A percentile compares a stretch with the other conserved stretches of the same genome.
phyloP scores from a whole-genome alignment of 2,888 invertebrate species.

The Drosophila colorata region DNA sequence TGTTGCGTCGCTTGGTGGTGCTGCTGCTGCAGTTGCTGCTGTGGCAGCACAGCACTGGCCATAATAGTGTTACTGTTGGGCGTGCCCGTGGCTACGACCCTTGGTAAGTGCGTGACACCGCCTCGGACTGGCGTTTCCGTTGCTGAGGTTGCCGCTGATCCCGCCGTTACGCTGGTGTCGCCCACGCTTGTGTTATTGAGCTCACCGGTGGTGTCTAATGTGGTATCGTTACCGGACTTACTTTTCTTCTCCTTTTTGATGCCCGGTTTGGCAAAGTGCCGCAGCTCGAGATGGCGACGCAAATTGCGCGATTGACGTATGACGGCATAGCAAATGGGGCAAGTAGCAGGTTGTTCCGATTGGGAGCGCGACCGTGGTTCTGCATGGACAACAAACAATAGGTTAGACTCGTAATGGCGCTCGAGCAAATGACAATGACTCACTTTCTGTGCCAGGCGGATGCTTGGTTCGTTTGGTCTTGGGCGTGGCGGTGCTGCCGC shows the following conservation, averaged over 20 bases:
- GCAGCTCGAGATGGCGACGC: constrained; percentile 86
- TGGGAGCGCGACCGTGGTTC: constrained; percentile 87
- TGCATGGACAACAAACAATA: constrained; percentile 40
- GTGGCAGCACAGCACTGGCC: constrained; percentile 67
- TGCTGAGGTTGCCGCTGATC: constrained; percentile 44
- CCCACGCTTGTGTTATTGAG: constrained; percentile 59
- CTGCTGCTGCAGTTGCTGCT: constrained; percentile 65
- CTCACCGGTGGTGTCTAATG: constrained; percentile 65
- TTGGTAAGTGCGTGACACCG: constrained; percentile 41
- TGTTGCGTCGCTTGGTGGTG: constrained; percentile 37
- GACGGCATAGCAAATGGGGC: constrained; percentile 87
- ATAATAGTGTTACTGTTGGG: constrained; percentile 55
- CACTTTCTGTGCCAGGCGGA: constrained; percentile 74
- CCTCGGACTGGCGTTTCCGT: constrained; percentile 35
- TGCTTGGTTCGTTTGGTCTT: constrained; percentile 75
- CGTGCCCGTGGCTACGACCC: constrained; percentile 57
- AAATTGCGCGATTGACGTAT: constrained; percentile 88
- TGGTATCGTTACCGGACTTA: constrained; percentile 79
- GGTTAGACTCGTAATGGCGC: constrained; percentile 2
- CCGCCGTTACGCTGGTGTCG: constrained; percentile 53
- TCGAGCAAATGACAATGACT: constrained; percentile 40
- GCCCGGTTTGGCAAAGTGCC: constrained; percentile 85
- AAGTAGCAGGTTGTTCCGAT: constrained; percentile 88
- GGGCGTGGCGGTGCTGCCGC: constrained; percentile 63
- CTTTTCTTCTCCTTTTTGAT: constrained; percentile 85